Evolutionary conservation across 2,113 vertebrate genomes (phyloP), one percentile per base, ranked within the genome.

Genomic region (Ammodytes dubius): DNA sequence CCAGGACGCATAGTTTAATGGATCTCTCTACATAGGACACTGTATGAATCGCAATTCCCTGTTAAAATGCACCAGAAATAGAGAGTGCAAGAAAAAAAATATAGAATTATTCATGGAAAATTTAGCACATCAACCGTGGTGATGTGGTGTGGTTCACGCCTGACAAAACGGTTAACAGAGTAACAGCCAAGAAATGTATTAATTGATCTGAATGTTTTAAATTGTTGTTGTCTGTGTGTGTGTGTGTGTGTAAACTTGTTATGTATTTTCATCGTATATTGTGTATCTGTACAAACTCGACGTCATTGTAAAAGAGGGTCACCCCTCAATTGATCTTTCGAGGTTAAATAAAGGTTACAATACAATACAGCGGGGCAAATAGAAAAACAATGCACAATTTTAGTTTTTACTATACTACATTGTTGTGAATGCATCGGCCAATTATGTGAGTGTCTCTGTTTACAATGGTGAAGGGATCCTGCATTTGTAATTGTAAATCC

Each of bases 31-130:
- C 77, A 84, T 42, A 67, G 53, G 66, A 88, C 70, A 71, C 42
- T 49, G 50, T 49, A 61, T 75, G 79, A 88, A 89, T 87, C 58
- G 85, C 66, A 87, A 88, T 82, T 42, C 84, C 68, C 43, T 75
- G 84, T 89, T 86, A 81, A 71, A 86, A 54, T 8, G 66, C 45
- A 13, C 68, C 76, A 81, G 43, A 90, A 87, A 88, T 77, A 89
- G 79, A 89, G 79, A 89, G 43, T 2, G 52, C 27, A 70, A 27
- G 27, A 27, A 27, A 27, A 27, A 27, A 27, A 46, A 85, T 82
- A 70, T 50, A 8, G 50, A 84, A 83, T 83, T 47, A 84, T 73
- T 88, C 70, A 80, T 70, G 60, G 67, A 40, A 78, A 83, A 83
- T 73, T 15, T 59, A 89, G 85, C 79, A 73, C 59, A 76, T 77